These are phyloP conservation scores for Polyommatus iphigenia DNA, from an alignment of 2,888 invertebrate species.

Conservation along the genomic window DNA sequence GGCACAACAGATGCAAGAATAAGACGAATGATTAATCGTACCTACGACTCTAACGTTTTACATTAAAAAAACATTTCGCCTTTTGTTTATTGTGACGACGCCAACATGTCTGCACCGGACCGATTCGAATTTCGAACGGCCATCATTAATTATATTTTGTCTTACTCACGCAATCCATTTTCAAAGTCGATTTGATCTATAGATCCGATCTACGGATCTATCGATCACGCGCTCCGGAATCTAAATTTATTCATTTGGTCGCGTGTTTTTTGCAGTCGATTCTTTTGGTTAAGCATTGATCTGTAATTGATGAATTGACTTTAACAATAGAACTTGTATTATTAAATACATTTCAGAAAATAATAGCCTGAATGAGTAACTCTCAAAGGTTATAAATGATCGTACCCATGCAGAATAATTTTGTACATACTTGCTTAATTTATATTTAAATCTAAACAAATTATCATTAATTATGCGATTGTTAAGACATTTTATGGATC, in stretches of 20 bases:
- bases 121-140: conserved; percentile 75
- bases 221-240: conserved; percentile 76
- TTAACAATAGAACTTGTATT: conserved; percentile 28
- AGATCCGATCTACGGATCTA: conserved; percentile 77
- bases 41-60: conserved; percentile 67
- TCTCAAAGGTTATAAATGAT: not conserved
- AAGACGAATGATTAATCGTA: conserved; percentile 71
- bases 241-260: conserved; percentile 78
- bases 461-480: too few species aligned
- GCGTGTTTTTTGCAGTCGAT: conserved; percentile 73
- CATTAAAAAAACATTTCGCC: conserved; percentile 67
- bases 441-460: too few species aligned
- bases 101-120: conserved; percentile 77
- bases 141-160: conserved; percentile 80
- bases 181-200: conserved; percentile 77
- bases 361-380: not conserved
- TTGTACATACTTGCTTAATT: not conserved
- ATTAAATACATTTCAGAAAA: conserved; percentile 1
- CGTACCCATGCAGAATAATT: not conserved
- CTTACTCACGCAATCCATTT: conserved; percentile 80
- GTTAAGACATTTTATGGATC: too few species aligned
- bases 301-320: conserved; percentile 37
- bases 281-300: conserved; percentile 37
- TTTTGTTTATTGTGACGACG: conserved; percentile 77
- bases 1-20: conserved; percentile 75